Evolutionary conservation across 1,140 invertebrate genomes (phyloP).

Genomic region (Arctopsyche grandis): DNA sequence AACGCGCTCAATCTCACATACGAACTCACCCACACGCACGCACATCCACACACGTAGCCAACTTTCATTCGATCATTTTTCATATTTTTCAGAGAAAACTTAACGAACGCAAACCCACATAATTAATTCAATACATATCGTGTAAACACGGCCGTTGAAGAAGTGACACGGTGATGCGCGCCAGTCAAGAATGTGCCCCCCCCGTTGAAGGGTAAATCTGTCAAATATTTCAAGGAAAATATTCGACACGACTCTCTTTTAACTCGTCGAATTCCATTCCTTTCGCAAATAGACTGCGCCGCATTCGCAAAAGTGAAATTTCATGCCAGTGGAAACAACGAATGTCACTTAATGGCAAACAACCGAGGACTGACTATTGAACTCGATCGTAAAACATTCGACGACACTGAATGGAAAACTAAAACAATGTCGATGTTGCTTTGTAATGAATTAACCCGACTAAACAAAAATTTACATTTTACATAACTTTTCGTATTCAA

Average conservation of each 20-base stretch:
- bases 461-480: too few species aligned
- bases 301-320: too few species aligned
- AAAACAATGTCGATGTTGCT: too few species aligned
- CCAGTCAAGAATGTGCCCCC: neutral
- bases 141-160: neutral
- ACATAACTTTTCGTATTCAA: too few species aligned
- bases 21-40: neutral
- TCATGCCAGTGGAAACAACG: too few species aligned
- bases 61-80: neutral
- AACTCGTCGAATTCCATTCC: neutral
- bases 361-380: too few species aligned
- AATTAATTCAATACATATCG: neutral
- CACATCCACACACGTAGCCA: neutral
- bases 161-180: neutral
- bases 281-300: neutral
- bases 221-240: slow-evolving; percentile 13
- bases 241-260: neutral
- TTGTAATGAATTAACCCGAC: too few species aligned
- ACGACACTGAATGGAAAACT: too few species aligned
- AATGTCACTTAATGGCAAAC: too few species aligned
- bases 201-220: neutral
- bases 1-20: slow-evolving; percentile 4
- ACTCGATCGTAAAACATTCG: too few species aligned
- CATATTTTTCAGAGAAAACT: neutral
- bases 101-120: neutral